Base-by-base conservation (phyloP, 2,113 vertebrate species). In the Rallus limicola region DNA sequence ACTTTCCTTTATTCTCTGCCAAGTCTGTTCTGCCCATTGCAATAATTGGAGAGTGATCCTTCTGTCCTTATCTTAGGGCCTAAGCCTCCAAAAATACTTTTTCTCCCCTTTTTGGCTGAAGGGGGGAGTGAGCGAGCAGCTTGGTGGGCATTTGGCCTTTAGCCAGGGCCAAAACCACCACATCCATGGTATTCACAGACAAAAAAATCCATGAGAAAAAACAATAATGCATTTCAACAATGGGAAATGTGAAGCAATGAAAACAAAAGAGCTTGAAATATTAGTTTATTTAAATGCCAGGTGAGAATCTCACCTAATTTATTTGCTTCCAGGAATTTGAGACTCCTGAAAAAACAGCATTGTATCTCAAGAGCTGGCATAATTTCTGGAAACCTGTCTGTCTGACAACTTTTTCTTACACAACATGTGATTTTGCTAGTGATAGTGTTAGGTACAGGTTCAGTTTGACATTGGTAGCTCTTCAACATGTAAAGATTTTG, bases 371-470 rank as follows among this genome's bases (percentile, higher is more conserved):
- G n/a, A 72, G 11, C 11, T 64, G 13, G 3, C 4, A 31, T 23
- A 46, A 71, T 5, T 25, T 23, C 48, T 6, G 11, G 60, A 44
- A 80, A 50, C 0, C 0, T 67, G 28, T 3, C 4, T 10, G 28
- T 55, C 10, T 59, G 18, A 11, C 13, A 67, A 24, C 1, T 0
- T 71, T 53, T 63, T 64, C 16, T 63, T 36, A 79, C 33, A 50
- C 19, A 74, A 42, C 6, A 33, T 12, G 12, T 13, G 2, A 31
- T 53, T 20, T 28, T 67, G 8, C 5, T 3, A 55, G 20, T 7
- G 13, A 23, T 24, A 56, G 20, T 65, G 65, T 70, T 29, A 85
- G 14, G 40, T 70, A 11, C 21, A 11, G 2, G 1, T 56, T 78
- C 64, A 59, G 16, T 10, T 77, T 92, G 40, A 38, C 18, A 44